A percentile compares a stretch with the other conserved stretches of the same genome.
Evolutionary conservation across 2,888 invertebrate species (phyloP).

Genomic region (Anarsia innoxiella): DNA sequence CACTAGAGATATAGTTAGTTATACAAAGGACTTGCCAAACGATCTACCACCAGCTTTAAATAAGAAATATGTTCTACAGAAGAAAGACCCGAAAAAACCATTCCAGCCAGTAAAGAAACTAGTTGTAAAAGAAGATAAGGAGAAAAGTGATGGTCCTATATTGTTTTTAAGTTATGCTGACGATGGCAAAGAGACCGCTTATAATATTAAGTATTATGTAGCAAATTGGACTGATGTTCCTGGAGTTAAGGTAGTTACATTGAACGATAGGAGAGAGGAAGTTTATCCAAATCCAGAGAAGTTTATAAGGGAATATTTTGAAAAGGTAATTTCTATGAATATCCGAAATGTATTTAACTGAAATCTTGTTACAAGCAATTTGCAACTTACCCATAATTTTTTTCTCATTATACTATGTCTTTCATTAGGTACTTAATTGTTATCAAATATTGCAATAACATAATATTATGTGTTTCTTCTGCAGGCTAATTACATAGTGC

Average conservation of each 20-base stretch:
- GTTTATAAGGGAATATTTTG: slow-evolving; percentile 72
- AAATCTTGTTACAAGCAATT: neutral
- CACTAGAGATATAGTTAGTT: slow-evolving; percentile 50
- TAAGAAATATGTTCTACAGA: slow-evolving; percentile 38
- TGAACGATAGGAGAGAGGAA: slow-evolving; percentile 65
- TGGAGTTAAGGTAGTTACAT: slow-evolving; percentile 51
- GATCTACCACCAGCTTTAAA: slow-evolving; percentile 59
- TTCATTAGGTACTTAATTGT: neutral
- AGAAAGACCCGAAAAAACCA: slow-evolving; percentile 41
- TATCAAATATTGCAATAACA: neutral
- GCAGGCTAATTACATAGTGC: slow-evolving; percentile 73
- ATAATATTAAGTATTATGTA: slow-evolving; percentile 63
- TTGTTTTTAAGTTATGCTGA: slow-evolving; percentile 72
- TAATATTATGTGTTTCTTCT: slow-evolving; percentile 18
- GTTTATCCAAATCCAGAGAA: slow-evolving; percentile 71
- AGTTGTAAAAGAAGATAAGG: slow-evolving; percentile 28
- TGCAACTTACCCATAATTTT: neutral
- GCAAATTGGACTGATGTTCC: slow-evolving; percentile 54
- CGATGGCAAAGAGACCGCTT: slow-evolving; percentile 65
- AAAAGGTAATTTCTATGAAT: slow-evolving; percentile 61
- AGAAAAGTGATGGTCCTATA: slow-evolving; percentile 43
- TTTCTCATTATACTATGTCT: neutral
- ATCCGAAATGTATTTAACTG: neutral
- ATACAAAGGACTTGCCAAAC: slow-evolving; percentile 45
- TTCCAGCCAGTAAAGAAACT: slow-evolving; percentile 30